Base-by-base conservation (phyloP, 1,140 invertebrate species). In the Leptinotarsa defecta region DNA sequence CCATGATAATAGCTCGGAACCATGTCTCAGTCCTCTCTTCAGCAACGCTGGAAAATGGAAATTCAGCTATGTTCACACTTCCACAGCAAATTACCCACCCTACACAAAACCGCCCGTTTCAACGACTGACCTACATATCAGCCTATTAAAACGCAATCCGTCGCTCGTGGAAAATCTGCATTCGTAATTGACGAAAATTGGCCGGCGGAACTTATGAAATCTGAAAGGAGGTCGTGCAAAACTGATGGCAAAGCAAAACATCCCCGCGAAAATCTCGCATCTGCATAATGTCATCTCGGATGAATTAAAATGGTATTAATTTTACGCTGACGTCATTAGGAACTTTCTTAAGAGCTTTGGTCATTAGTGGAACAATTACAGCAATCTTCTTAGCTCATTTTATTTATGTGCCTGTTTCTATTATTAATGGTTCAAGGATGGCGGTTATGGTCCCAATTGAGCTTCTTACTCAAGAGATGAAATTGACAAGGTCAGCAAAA, bases 231-330 rank as follows among this genome's bases (percentile, higher is more conserved):
- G 24, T 68, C 67, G 34, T 43, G 43, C 43, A 68, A 68, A 68
- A 68, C 24, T 68, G 67, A 68, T 68, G 67, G 34, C 67, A 20
- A 43, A 68, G 67, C 24, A 68, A 68, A 68, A 68, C 67, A 68
- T 68, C 19, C 43, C 24, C 19, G 67, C 67, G 43, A 68, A 68
- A 68, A 19, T 57, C 3, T 43, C 67, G 67, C 43, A 68, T 68
- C 67, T 68, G 67, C 67, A 68, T 68, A 68, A 68, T 68, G 34
- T 68, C 67, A 68, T n/a, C 67, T 68, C 19, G 15, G 43, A 43
- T 68, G 67, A 68, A 68, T 68, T 68, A 68, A 68, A 68, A 68
- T 68, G 67, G 43, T 68, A 68, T 68, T 68, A 68, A 68, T 68
- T 68, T 68, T 27, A 34, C 67, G 67, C 67, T 68, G 67, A 68